Percentiles rank a stretch among this genome's conserved stretches.
phyloP scores from a whole-genome alignment of 2,797 vertebrate species.

The Okamejei kenojei region DNA sequence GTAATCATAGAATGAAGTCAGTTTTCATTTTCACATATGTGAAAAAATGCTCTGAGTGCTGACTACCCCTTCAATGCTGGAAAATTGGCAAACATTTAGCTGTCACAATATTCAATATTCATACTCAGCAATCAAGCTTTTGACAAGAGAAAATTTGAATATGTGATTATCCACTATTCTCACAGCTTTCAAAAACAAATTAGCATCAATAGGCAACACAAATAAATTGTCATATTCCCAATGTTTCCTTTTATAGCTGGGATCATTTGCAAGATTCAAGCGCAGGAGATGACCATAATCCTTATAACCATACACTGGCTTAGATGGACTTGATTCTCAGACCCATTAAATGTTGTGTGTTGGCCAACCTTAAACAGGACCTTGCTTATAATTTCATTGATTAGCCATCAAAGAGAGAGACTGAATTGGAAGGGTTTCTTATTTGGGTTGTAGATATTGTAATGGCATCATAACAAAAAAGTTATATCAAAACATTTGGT shows the following conservation, averaged over 20 bases:
- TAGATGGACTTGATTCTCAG: slow-evolving; percentile 20
- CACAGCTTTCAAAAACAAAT: slow-evolving; percentile 13
- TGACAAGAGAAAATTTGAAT: neutral
- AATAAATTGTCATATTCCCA: slow-evolving; percentile 29
- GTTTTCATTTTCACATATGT: neutral
- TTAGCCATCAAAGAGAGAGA: neutral
- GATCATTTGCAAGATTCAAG: slow-evolving; percentile 31
- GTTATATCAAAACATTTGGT: neutral
- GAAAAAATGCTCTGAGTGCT: neutral
- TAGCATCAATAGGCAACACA: neutral
- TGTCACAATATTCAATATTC: neutral
- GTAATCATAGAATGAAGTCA: neutral
- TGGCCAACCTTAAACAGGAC: slow-evolving; percentile 29
- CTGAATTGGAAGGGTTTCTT: neutral
- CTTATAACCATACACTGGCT: slow-evolving; percentile 22
- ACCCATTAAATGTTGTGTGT: slow-evolving; percentile 22
- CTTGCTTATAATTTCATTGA: slow-evolving; percentile 17
- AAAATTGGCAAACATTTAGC: neutral
- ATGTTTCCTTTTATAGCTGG: slow-evolving; percentile 30
- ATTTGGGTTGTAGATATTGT: neutral
- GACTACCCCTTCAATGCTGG: neutral
- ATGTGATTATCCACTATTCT: slow-evolving; percentile 16
- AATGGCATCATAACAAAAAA: neutral
- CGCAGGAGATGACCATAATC: slow-evolving; percentile 3
- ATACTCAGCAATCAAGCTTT: neutral